Evolutionary conservation across 53 echinoderm and acorn worm genomes (phyloP).

Genomic region (Patiria pectinifera): DNA sequence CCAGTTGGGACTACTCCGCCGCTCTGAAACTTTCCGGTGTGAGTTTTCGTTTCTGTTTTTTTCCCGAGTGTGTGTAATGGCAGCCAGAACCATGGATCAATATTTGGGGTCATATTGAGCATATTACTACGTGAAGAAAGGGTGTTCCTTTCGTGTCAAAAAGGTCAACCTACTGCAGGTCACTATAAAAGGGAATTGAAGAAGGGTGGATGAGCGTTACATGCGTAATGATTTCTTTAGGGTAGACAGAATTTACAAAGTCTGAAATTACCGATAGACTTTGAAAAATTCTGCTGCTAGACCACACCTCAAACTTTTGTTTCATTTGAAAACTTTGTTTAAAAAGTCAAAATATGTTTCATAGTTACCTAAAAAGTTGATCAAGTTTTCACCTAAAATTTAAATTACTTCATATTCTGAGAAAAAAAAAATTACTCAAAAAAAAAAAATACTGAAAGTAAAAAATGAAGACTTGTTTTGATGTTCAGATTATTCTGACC

Average conservation of each 20-base stretch:
- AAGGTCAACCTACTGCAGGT: constrained; percentile 14
- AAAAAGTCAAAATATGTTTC: no score
- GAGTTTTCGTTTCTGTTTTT: neutral
- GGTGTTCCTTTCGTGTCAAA: neutral
- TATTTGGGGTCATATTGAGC: constrained; percentile 16
- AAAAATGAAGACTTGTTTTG: no score
- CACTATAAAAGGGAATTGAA: neutral
- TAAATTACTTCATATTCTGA: no score
- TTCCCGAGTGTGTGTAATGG: neutral
- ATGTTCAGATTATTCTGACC: neutral
- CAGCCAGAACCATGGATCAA: constrained; percentile 2
- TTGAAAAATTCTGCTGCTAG: neutral
- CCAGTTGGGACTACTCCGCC: constrained; percentile 7
- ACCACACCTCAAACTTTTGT: no score
- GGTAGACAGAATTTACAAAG: no score
- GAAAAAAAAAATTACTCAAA: no score
- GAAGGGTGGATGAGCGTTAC: neutral
- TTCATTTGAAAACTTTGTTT: no score
- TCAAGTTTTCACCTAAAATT: no score
- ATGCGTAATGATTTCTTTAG: neutral
- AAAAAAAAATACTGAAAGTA: no score
- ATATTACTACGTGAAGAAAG: neutral
- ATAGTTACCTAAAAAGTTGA: no score
- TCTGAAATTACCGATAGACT: no score
- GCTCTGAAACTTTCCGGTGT: constrained; percentile 31